phyloP scores from a whole-genome alignment of 2,113 vertebrate genomes.

The Tor tambroides region DNA sequence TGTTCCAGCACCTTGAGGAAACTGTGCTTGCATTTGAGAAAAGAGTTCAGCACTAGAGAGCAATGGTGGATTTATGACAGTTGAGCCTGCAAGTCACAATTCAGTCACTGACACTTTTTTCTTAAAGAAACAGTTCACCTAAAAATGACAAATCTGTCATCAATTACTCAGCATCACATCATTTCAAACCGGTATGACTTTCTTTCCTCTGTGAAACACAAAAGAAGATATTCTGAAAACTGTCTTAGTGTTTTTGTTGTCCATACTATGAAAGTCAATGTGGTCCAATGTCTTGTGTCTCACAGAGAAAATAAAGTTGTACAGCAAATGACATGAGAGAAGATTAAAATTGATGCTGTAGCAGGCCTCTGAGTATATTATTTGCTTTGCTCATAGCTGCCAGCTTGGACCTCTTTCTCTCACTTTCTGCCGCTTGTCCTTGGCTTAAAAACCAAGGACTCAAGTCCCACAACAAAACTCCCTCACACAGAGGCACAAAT shows the following conservation, averaged over 20 bases:
- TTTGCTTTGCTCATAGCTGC: constrained; percentile 51
- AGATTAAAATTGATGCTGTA: neutral
- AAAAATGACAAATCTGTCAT: neutral
- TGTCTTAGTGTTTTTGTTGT: neutral
- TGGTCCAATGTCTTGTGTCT: neutral
- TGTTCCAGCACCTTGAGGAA: neutral
- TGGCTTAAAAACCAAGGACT: constrained; percentile 60
- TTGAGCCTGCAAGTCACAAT: neutral
- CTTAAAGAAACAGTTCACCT: neutral
- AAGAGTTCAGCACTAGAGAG: neutral
- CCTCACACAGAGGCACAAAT: constrained; percentile 62
- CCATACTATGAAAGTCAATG: neutral
- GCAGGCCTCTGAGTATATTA: neutral
- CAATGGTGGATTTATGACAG: neutral
- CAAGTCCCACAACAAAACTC: constrained; percentile 66
- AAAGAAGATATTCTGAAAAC: no score
- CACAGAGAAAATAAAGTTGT: neutral
- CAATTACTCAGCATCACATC: neutral
- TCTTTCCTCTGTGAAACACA: neutral
- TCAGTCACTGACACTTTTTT: neutral
- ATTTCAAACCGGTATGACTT: neutral
- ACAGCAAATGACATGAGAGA: neutral
- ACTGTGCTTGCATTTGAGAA: neutral
- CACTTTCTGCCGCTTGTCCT: constrained; percentile 67
- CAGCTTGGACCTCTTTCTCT: constrained; percentile 59